These are phyloP conservation scores for Apoda limacodes DNA, from an alignment of 2,888 invertebrate genomes.

Conservation along the genomic window DNA sequence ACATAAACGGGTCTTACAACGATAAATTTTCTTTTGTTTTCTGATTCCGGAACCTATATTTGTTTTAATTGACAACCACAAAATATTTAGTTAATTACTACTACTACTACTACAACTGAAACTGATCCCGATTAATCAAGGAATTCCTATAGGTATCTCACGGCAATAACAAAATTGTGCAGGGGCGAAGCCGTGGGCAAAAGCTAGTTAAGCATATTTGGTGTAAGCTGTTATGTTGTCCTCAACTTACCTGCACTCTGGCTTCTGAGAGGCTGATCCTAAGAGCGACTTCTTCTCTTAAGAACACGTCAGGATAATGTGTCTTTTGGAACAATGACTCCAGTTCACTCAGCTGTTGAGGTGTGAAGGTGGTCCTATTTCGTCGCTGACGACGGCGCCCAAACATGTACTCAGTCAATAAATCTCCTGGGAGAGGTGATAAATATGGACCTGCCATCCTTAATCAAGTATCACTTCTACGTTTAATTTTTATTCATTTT, in stretches of 20 bases:
- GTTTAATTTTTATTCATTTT: not conserved
- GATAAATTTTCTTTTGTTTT: no score
- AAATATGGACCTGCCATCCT: slow-evolving; percentile 88
- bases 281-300: slow-evolving; percentile 91
- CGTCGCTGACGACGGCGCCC: slow-evolving; percentile 88
- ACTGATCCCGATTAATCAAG: no score
- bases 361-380: slow-evolving; percentile 94
- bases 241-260: slow-evolving; percentile 82
- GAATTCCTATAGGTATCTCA: no score
- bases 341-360: slow-evolving; percentile 91
- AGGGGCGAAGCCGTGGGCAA: no score
- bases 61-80: no score
- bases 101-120: no score
- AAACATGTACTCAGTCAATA: slow-evolving; percentile 94
- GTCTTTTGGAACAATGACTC: slow-evolving; percentile 95
- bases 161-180: no score
- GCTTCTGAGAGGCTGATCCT: slow-evolving; percentile 93
- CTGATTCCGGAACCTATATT: no score
- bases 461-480: no score
- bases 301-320: slow-evolving; percentile 91
- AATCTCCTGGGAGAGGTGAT: slow-evolving; percentile 86
- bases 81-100: no score
- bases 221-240: no score
- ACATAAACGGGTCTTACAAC: no score
- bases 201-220: not conserved